phyloP scores from a whole-genome alignment of 1,140 invertebrate species.

The Euwallacea similis region DNA sequence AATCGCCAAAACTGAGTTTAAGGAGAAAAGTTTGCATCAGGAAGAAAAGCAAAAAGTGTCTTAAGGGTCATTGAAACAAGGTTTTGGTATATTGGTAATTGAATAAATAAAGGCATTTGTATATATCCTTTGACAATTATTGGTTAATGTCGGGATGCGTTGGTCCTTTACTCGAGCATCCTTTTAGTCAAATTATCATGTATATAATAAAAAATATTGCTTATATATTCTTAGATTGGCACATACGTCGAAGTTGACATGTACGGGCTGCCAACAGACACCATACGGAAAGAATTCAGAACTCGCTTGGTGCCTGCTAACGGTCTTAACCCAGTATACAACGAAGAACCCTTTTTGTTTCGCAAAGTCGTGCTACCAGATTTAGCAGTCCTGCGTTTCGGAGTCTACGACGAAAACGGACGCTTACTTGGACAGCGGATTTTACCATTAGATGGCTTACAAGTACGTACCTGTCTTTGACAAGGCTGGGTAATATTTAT shows the following conservation, averaged over 20 bases:
- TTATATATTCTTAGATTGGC: slow-evolving; percentile 60
- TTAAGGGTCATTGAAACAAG: too few relatives aligned
- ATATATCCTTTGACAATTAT: neutral
- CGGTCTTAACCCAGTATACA: slow-evolving; percentile 96
- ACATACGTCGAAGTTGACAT: slow-evolving; percentile 99
- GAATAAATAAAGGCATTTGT: neutral
- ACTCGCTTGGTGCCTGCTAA: slow-evolving; percentile 95
- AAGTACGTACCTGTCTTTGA: slow-evolving; percentile 51
- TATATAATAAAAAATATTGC: neutral
- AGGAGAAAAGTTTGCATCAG: too few relatives aligned
- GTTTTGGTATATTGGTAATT: neutral
- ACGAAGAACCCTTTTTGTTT: slow-evolving; percentile 98
- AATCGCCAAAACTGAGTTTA: too few relatives aligned
- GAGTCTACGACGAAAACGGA: slow-evolving; percentile 98
- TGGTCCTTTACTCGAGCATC: too few relatives aligned
- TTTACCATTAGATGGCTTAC: slow-evolving; percentile 94
- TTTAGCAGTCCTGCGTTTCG: slow-evolving; percentile 94
- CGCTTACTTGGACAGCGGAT: slow-evolving; percentile 97
- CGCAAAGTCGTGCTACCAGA: slow-evolving; percentile 98
- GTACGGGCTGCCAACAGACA: slow-evolving; percentile 99
- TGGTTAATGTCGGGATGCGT: neutral
- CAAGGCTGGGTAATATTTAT: neutral
- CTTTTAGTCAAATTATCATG: too few relatives aligned
- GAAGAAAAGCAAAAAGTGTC: too few relatives aligned
- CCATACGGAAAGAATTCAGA: slow-evolving; percentile 96